Evolutionary conservation across 2,113 vertebrate genomes (phyloP).

Genomic region (Nematolebias whitei): DNA sequence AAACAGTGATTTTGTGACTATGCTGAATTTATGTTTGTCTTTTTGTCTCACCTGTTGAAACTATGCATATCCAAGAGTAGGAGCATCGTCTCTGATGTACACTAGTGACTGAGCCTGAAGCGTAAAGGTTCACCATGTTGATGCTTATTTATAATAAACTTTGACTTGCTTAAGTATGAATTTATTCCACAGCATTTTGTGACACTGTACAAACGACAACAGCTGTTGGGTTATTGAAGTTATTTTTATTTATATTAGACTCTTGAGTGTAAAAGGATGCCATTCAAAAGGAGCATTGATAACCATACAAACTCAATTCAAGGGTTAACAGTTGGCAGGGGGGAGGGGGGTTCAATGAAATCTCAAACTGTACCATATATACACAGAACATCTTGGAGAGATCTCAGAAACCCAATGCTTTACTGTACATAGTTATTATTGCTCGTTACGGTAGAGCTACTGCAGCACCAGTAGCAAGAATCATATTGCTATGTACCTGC

Average conservation of each 20-base stretch:
- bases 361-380: constrained; percentile 75
- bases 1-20: constrained; percentile 45
- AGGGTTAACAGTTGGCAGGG: constrained; percentile 74
- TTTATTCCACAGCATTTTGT: neutral
- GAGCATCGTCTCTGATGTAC: constrained; percentile 38
- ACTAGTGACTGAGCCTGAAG: constrained; percentile 51
- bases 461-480: constrained; percentile 72
- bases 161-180: constrained; percentile 51
- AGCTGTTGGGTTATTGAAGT: constrained; percentile 66
- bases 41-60: constrained; percentile 50
- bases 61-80: constrained; percentile 72
- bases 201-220: constrained; percentile 27
- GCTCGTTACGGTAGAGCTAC: constrained; percentile 79
- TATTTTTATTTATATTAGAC: constrained; percentile 83
- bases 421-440: constrained; percentile 80
- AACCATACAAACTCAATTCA: constrained; percentile 80
- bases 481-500: constrained; percentile 77
- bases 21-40: constrained; percentile 34
- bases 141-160: constrained; percentile 75
- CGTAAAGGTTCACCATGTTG: constrained; percentile 44
- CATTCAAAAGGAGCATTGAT: constrained; percentile 85
- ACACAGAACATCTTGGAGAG: constrained; percentile 73
- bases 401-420: constrained; percentile 74
- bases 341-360: constrained; percentile 65
- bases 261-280: constrained; percentile 85